Base-by-base conservation (phyloP, 2,888 invertebrate species). In the Archaeoteleia sp. region DNA sequence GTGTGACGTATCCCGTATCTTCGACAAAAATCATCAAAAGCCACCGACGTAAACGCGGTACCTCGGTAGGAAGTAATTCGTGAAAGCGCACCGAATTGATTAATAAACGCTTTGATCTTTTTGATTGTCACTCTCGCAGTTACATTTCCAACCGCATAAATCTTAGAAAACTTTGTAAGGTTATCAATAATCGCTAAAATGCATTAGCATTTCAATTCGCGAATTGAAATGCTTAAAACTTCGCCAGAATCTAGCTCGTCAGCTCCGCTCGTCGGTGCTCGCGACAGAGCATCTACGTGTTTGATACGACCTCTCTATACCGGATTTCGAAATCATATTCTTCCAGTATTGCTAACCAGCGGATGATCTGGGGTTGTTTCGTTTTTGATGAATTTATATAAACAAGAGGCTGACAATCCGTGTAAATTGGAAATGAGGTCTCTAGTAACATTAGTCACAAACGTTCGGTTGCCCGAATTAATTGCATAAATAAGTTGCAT, bases 321-420 rank as follows among this genome's bases (percentile, higher is more conserved):
- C 60, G 29, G 0, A 78, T 73, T 37, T 71, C 72, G 30, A 58
- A 67, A 35, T 72, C 65, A 65, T 67, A 77, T 14, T 78, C 78
- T 12, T 9, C 13, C 7, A 7, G 10, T 8, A 9, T 34, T n/a
- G n/a, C n/a, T n/a, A n/a, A n/a, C n/a, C n/a, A n/a, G n/a, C n/a
- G n/a, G n/a, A n/a, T n/a, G n/a, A n/a, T n/a, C n/a, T n/a, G n/a
- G n/a, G n/a, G n/a, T n/a, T n/a, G n/a, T n/a, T n/a, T n/a, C n/a
- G n/a, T n/a, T n/a, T n/a, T n/a, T n/a, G n/a, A n/a, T n/a, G n/a
- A n/a, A n/a, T n/a, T n/a, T n/a, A n/a, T n/a, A n/a, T n/a, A n/a
- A n/a, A n/a, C n/a, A n/a, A n/a, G n/a, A n/a, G n/a, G n/a, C n/a
- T n/a, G n/a, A n/a, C n/a, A n/a, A n/a, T n/a, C n/a, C n/a, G n/a